Evolutionary conservation across 1,140 invertebrate genomes (phyloP).

Genomic region (Meloidogyne chitwoodi): DNA sequence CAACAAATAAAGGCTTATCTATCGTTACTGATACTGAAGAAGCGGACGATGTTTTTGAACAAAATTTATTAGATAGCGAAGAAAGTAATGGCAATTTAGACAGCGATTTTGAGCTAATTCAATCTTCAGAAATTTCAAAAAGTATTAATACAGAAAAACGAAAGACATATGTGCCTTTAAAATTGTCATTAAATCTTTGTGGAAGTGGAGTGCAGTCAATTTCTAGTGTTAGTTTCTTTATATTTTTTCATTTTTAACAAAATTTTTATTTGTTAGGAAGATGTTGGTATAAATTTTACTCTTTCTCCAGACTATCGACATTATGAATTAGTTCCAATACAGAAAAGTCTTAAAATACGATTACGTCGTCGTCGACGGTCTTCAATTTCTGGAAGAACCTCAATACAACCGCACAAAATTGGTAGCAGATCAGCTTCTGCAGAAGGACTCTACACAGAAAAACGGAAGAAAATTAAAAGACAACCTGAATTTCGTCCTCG

Average conservation of each 20-base stretch:
- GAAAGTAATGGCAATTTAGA: constrained; percentile 2
- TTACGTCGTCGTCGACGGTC: background rate
- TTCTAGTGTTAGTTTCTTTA: background rate
- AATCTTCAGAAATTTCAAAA: background rate
- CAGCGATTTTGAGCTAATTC: constrained; percentile 13
- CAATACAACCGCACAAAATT: background rate
- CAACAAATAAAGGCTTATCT: constrained; percentile 7
- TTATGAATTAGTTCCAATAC: constrained; percentile 19
- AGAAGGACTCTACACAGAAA: background rate
- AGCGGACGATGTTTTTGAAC: background rate
- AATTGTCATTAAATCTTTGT: constrained; percentile 1
- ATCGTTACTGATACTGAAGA: background rate
- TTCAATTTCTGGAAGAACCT: background rate
- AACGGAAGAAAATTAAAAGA: background rate
- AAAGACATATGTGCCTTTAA: background rate
- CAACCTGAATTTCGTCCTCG: constrained; percentile 11
- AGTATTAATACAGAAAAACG: background rate
- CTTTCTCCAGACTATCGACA: constrained; percentile 14
- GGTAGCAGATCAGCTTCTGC: background rate
- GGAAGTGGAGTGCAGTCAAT: constrained; percentile 5
- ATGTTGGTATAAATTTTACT: constrained; percentile 12
- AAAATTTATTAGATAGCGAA: background rate
- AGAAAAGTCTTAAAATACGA: background rate
- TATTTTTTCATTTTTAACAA: background rate
- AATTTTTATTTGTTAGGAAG: constrained; percentile 22